Percentiles rank a stretch among this genome's conserved stretches.
phyloP scores from a whole-genome alignment of 2,113 vertebrate genomes.

The Entelurus aequoreus region DNA sequence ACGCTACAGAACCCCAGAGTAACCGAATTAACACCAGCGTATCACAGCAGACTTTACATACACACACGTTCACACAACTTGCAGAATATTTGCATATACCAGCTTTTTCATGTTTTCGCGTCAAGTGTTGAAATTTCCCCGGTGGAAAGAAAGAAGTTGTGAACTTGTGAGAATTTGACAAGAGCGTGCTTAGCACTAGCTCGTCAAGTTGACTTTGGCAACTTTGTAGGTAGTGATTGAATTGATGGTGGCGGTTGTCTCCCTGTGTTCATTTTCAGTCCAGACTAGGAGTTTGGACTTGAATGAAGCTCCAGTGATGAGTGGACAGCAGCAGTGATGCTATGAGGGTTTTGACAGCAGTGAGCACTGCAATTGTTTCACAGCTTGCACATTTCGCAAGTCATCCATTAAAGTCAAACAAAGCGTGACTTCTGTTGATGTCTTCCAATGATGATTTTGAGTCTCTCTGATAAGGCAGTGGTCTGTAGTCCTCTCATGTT shows the following conservation, averaged over 20 bases:
- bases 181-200: not conserved
- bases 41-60: slow-evolving; percentile 33
- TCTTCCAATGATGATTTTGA: slow-evolving; percentile 1
- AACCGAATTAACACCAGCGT: slow-evolving; percentile 60
- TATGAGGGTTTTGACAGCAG: not conserved
- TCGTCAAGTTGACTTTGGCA: not conserved
- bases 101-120: slow-evolving; percentile 11
- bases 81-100: slow-evolving; percentile 25
- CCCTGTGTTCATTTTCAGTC: not conserved
- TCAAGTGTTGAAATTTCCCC: slow-evolving; percentile 5
- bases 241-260: not conserved
- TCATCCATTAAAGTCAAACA: slow-evolving; percentile 3
- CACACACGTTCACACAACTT: slow-evolving; percentile 18
- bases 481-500: not conserved
- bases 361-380: not conserved
- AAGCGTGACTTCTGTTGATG: slow-evolving; percentile 1
- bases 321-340: slow-evolving; percentile 1
- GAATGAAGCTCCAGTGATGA: not conserved
- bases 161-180: not conserved
- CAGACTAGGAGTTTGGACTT: not conserved
- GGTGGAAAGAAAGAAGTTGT: not conserved
- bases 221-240: not conserved
- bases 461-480: slow-evolving; percentile 1
- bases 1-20: slow-evolving; percentile 56
- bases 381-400: slow-evolving; percentile 2